Percentiles rank a stretch among this genome's conserved stretches.
These are phyloP conservation scores for Aphelocoma coerulescens DNA, from an alignment of 2,113 vertebrate genomes.

Conservation along the genomic window DNA sequence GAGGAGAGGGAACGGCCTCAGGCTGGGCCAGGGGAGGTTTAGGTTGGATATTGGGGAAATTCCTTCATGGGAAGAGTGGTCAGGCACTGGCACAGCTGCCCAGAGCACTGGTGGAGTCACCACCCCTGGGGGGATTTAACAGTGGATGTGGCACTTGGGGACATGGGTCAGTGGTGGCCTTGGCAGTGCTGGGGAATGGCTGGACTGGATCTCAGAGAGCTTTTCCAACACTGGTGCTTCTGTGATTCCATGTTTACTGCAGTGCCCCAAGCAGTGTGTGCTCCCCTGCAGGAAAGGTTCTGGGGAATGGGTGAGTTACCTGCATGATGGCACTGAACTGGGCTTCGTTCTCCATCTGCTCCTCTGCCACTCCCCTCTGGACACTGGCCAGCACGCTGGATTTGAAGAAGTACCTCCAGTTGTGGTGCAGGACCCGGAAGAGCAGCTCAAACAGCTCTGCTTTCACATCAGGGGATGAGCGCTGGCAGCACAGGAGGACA, in stretches of 20 bases:
- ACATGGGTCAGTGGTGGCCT: background rate
- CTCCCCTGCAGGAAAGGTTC: background rate
- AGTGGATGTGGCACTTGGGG: background rate
- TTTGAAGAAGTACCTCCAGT: constrained; percentile 98
- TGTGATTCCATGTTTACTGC: accelerated
- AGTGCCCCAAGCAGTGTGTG: accelerated
- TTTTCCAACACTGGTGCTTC: background rate
- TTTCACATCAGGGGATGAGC: constrained; percentile 94
- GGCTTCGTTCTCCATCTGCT: constrained; percentile 94
- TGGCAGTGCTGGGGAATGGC: background rate
- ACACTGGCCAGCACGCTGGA: constrained; percentile 90
- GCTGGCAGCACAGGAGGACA: constrained; percentile 65
- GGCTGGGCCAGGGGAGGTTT: accelerated
- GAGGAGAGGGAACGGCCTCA: accelerated
- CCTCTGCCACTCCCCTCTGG: constrained; percentile 84
- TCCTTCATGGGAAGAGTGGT: accelerated
- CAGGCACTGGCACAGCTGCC: background rate
- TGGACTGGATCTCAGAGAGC: background rate
- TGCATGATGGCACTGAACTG: constrained; percentile 98
- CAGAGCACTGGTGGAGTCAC: background rate
- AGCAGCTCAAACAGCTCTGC: constrained; percentile 94
- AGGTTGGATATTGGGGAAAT: background rate
- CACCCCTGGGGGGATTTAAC: background rate
- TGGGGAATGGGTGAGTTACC: constrained; percentile 61
- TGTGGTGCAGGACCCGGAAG: constrained; percentile 95